Evolutionary conservation across 2,113 vertebrate species (phyloP).

Genomic region (Felis chaus): DNA sequence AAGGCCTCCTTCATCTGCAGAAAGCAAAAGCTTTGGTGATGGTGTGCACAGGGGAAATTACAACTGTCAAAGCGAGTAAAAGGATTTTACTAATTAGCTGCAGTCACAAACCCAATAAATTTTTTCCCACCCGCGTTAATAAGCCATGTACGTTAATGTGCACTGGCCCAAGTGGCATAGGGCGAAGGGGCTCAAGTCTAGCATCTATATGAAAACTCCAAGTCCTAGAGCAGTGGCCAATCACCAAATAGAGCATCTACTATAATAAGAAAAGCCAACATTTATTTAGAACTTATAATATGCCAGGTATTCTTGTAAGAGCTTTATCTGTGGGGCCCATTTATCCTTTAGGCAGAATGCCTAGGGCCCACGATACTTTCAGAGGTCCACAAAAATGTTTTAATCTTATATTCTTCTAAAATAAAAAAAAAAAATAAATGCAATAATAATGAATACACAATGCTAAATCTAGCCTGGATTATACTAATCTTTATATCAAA

Average conservation of each 20-base stretch:
- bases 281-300: not conserved
- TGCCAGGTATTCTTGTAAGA: not conserved
- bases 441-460: not conserved
- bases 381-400: not conserved
- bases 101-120: not conserved
- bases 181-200: not conserved
- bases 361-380: not conserved
- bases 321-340: not conserved
- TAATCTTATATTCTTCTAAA: constrained; percentile 50
- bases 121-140: not conserved
- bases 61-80: not conserved
- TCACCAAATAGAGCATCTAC: not conserved
- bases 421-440: constrained; percentile 9
- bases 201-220: not conserved
- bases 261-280: not conserved
- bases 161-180: not conserved
- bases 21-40: constrained; percentile 44
- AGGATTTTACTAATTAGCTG: not conserved
- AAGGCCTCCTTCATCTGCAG: constrained; percentile 87
- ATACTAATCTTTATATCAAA: constrained; percentile 20
- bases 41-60: not conserved
- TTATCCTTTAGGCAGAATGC: not conserved
- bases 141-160: not conserved
- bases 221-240: not conserved
- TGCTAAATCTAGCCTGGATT: not conserved